A percentile compares a stretch with the other conserved stretches of the same genome.
phyloP scores from a whole-genome alignment of 2,888 invertebrate species.

The Nomada fabriciana region DNA sequence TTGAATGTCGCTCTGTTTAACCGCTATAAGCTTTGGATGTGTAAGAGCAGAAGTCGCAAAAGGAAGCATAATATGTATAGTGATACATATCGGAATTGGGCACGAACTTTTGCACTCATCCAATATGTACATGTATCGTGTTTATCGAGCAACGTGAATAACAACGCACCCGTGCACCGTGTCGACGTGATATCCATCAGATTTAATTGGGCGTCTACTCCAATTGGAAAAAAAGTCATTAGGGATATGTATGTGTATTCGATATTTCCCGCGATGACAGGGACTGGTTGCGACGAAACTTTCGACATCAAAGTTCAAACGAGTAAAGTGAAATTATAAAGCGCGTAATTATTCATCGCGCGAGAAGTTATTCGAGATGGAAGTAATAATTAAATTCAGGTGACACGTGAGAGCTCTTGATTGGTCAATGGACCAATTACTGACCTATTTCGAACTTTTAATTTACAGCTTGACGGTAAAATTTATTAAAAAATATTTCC shows the following conservation, averaged over 20 bases:
- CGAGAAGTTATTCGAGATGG: not conserved
- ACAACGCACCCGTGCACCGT: slow-evolving; percentile 40
- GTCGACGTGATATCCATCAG: slow-evolving; percentile 18
- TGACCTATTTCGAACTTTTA: too few relatives aligned
- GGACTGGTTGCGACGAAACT: not conserved
- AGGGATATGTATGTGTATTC: not conserved
- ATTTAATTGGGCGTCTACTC: slow-evolving; percentile 20
- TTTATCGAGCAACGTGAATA: slow-evolving; percentile 11
- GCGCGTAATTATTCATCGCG: not conserved
- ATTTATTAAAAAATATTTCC: too few relatives aligned
- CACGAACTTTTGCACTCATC: too few relatives aligned
- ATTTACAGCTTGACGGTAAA: too few relatives aligned
- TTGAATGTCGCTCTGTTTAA: too few relatives aligned
- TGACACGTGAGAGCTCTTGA: not conserved
- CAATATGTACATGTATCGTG: slow-evolving; percentile 3
- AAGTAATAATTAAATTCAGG: not conserved
- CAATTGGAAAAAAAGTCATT: slow-evolving; percentile 16
- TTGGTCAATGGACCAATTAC: too few relatives aligned
- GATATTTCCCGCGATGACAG: slow-evolving; percentile 12
- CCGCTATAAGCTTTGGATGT: too few relatives aligned
- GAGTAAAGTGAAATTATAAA: not conserved
- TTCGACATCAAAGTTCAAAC: not conserved
- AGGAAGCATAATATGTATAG: too few relatives aligned
- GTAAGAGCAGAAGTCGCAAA: too few relatives aligned
- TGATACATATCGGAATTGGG: too few relatives aligned